Conservation (phyloP, 2,888 invertebrate genomes). For the Euspilapteryx auroguttella region DNA sequence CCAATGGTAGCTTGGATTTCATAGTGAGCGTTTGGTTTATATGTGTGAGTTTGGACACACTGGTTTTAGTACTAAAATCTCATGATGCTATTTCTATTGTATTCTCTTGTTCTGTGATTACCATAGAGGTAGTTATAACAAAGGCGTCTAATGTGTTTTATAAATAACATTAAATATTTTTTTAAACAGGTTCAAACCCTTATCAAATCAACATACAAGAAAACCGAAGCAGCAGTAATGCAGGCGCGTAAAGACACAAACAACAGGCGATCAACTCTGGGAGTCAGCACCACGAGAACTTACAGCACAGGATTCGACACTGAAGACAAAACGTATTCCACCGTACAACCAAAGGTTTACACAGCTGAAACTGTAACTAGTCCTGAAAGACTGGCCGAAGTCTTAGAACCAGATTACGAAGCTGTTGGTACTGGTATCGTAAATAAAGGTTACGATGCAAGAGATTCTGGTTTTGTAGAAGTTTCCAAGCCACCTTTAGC, state of each 20-base stretch:
- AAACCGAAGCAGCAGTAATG: slow-evolving; percentile 39
- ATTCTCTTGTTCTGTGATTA: too few species aligned
- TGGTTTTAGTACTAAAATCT: too few species aligned
- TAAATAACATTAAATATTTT: too few species aligned
- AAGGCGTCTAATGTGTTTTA: too few species aligned
- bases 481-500: slow-evolving; percentile 29
- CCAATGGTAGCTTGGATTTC: too few species aligned
- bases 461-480: slow-evolving; percentile 23
- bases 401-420: slow-evolving; percentile 46
- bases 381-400: slow-evolving; percentile 34
- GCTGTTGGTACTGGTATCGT: slow-evolving; percentile 27
- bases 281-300: slow-evolving; percentile 26
- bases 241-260: slow-evolving; percentile 27
- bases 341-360: neutral
- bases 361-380: neutral
- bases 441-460: slow-evolving; percentile 30
- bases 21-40: too few species aligned
- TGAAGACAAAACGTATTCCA: slow-evolving; percentile 11
- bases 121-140: too few species aligned
- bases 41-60: too few species aligned
- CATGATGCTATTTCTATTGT: too few species aligned
- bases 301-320: slow-evolving; percentile 28
- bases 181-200: slow-evolving; percentile 42
- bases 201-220: slow-evolving; percentile 40
- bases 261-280: slow-evolving; percentile 21